phyloP scores from a whole-genome alignment of 2,797 vertebrate species.

The Propithecus perrieri region DNA sequence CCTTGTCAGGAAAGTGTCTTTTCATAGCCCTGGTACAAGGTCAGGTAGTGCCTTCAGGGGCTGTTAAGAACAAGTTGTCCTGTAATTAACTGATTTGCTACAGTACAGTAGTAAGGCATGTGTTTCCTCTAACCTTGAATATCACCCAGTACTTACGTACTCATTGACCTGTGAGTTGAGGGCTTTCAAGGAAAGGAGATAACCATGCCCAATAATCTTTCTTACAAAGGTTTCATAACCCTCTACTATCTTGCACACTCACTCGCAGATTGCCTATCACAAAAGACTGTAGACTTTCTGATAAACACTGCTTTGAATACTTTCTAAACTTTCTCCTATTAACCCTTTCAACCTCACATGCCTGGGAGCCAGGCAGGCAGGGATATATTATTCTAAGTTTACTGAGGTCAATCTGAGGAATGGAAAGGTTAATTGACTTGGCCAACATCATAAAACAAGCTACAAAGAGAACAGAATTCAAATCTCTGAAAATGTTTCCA shows the following conservation, averaged over 20 bases:
- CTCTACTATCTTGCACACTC: constrained; percentile 37
- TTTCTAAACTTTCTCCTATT: constrained; percentile 69
- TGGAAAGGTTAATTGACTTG: constrained; percentile 74
- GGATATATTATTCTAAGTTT: constrained; percentile 59
- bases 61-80: constrained; percentile 67
- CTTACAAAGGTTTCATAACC: constrained; percentile 45
- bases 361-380: constrained; percentile 52
- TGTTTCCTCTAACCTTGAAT: constrained; percentile 76
- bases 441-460: constrained; percentile 60
- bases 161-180: constrained; percentile 69
- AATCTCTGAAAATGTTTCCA: constrained; percentile 52
- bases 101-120: constrained; percentile 52
- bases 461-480: constrained; percentile 61
- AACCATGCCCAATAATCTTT: constrained; percentile 69
- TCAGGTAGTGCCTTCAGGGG: constrained; percentile 62
- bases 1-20: constrained; percentile 68
- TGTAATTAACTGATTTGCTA: constrained; percentile 77
- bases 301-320: constrained; percentile 63
- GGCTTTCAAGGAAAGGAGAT: constrained; percentile 68
- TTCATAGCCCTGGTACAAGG: constrained; percentile 70
- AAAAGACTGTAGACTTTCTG: constrained; percentile 57
- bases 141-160: constrained; percentile 38
- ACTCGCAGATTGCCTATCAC: constrained; percentile 66
- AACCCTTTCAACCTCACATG: constrained; percentile 68
- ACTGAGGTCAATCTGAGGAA: constrained; percentile 69